These are phyloP conservation scores for Tiphia femorata DNA, from an alignment of 2,888 invertebrate genomes.

Conservation along the genomic window DNA sequence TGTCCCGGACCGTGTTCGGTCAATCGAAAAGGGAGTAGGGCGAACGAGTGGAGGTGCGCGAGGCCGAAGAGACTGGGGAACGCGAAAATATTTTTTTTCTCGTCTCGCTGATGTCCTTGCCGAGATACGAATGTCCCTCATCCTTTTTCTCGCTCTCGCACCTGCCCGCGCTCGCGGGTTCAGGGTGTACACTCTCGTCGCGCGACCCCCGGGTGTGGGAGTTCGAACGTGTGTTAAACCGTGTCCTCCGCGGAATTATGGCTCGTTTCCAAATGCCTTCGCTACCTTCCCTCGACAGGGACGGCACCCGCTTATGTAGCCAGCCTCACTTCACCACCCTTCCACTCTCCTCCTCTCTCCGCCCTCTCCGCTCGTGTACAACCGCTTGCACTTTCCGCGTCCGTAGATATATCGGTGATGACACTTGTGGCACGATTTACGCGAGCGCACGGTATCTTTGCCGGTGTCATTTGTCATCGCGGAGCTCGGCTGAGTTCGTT, in stretches of 20 bases:
- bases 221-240: no score
- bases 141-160: neutral
- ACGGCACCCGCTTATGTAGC: conserved; percentile 16
- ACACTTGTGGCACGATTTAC: conserved; percentile 46
- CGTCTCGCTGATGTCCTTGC: neutral
- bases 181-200: no score
- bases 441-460: conserved; percentile 6
- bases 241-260: conserved; percentile 26
- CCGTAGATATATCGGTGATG: conserved; percentile 28
- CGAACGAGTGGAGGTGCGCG: no score
- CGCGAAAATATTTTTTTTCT: no score
- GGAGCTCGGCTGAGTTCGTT: no score
- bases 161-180: neutral
- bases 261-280: conserved; percentile 36
- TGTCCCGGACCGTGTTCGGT: no score
- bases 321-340: neutral
- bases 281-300: conserved; percentile 15
- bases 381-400: neutral
- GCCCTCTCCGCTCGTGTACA: neutral
- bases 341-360: neutral
- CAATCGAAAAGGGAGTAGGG: no score
- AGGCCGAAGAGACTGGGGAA: no score
- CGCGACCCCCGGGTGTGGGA: no score
- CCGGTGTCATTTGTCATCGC: no score
- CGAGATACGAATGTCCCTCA: neutral